These are phyloP conservation scores for Leptonema lineaticorne DNA, from an alignment of 1,140 invertebrate genomes.

Conservation along the genomic window DNA sequence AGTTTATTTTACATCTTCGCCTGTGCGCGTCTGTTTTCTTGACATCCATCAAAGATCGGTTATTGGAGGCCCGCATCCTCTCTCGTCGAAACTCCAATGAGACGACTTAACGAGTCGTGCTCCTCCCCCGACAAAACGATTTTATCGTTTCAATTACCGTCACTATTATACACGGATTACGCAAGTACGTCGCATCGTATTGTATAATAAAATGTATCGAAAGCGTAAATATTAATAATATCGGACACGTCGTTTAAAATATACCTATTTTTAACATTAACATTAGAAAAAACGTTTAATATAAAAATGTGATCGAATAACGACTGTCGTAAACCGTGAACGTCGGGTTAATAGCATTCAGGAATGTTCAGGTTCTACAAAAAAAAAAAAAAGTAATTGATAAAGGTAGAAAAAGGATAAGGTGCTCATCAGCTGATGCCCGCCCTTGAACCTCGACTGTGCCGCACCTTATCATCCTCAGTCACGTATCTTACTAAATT, in stretches of 20 bases:
- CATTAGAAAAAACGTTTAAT: neutral
- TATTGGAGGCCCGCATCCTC: constrained; percentile 14
- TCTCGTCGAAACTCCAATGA: constrained; percentile 8
- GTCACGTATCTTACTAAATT: too few species aligned
- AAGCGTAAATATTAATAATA: too few species aligned
- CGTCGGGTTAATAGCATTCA: too few species aligned
- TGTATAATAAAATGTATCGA: too few species aligned
- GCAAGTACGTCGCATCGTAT: too few species aligned
- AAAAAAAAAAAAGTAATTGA: neutral
- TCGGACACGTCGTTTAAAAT: too few species aligned
- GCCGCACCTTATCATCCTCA: neutral
- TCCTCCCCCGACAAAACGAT: neutral
- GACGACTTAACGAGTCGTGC: constrained; percentile 1
- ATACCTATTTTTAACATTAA: too few species aligned
- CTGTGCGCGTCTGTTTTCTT: too few species aligned
- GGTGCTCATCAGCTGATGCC: constrained; percentile 12
- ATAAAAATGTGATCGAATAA: neutral
- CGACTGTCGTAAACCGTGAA: too few species aligned
- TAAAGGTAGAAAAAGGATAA: neutral
- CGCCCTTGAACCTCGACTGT: constrained; percentile 3
- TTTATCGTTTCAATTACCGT: constrained; percentile 1
- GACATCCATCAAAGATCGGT: too few species aligned
- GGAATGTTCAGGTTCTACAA: neutral
- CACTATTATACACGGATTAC: neutral
- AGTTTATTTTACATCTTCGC: too few species aligned